Conservation (phyloP, 2,888 invertebrate species). For the Onchidella celtica region DNA sequence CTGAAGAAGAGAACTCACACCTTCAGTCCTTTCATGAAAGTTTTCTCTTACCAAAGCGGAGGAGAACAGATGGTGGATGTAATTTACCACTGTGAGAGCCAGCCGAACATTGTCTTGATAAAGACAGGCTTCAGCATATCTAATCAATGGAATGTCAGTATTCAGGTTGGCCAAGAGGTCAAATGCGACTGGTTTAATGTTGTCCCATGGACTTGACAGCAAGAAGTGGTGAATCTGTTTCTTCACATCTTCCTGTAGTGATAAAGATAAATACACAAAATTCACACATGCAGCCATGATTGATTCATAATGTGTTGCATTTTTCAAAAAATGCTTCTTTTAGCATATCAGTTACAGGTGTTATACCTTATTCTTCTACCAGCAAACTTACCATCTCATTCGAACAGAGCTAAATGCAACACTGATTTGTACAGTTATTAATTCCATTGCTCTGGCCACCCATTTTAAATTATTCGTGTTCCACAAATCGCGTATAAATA, state of each 20-base stretch:
- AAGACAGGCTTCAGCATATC: slow-evolving; percentile 33
- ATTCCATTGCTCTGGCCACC: too few species aligned
- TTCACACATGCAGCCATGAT: too few species aligned
- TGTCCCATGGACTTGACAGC: slow-evolving; percentile 24
- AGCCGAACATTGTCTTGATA: slow-evolving; percentile 24
- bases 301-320: too few species aligned
- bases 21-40: not conserved
- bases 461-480: too few species aligned
- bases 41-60: not conserved
- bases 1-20: not conserved
- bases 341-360: too few species aligned
- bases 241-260: slow-evolving; percentile 16
- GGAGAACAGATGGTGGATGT: slow-evolving; percentile 20
- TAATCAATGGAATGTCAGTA: not conserved
- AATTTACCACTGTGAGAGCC: slow-evolving; percentile 17
- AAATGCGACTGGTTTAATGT: slow-evolving; percentile 39
- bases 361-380: too few species aligned
- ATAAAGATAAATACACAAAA: too few species aligned
- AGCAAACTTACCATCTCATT: too few species aligned
- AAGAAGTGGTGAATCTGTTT: not conserved
- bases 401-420: too few species aligned
- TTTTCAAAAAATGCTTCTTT: too few species aligned
- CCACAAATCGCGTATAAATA: too few species aligned
- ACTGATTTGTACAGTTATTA: too few species aligned
- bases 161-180: slow-evolving; percentile 24